These are phyloP conservation scores for Nothoprocta perdicaria DNA, from an alignment of 2,113 vertebrate species.

Conservation along the genomic window DNA sequence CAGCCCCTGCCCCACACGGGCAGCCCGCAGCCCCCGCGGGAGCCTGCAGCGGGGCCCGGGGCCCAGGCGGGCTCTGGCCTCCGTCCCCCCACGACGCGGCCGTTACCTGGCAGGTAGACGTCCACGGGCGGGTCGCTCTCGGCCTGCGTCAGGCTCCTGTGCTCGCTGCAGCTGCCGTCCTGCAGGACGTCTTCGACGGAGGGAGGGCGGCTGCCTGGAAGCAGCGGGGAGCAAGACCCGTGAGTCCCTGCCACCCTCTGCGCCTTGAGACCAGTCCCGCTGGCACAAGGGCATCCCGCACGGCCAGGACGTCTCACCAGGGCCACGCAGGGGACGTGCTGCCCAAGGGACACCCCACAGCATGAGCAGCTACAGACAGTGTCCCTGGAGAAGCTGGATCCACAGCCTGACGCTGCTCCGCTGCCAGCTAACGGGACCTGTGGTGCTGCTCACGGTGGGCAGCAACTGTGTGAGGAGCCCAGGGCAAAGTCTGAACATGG, in stretches of 20 bases:
- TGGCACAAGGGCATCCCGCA: not conserved
- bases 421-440: not conserved
- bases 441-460: not conserved
- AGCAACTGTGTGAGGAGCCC: not conserved
- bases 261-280: not conserved
- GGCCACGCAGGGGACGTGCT: not conserved
- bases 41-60: rapidly evolving
- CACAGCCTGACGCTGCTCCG: not conserved
- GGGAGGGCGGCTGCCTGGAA: conserved; percentile 81
- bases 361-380: not conserved
- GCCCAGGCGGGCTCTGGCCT: rapidly evolving
- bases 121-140: conserved; percentile 81
- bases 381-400: not conserved
- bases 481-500: not conserved
- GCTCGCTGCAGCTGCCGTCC: conserved; percentile 83
- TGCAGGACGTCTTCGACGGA: conserved; percentile 84
- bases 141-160: conserved; percentile 79
- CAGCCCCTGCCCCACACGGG: rapidly evolving
- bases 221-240: not conserved
- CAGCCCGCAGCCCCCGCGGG: rapidly evolving
- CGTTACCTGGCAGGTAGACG: conserved; percentile 84
- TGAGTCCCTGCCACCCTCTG: not conserved
- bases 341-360: not conserved
- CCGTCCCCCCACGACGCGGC: rapidly evolving
- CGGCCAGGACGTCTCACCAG: not conserved